These are phyloP conservation scores for Druon quercuslanigerum DNA, from an alignment of 1,140 invertebrate species.

Conservation along the genomic window DNA sequence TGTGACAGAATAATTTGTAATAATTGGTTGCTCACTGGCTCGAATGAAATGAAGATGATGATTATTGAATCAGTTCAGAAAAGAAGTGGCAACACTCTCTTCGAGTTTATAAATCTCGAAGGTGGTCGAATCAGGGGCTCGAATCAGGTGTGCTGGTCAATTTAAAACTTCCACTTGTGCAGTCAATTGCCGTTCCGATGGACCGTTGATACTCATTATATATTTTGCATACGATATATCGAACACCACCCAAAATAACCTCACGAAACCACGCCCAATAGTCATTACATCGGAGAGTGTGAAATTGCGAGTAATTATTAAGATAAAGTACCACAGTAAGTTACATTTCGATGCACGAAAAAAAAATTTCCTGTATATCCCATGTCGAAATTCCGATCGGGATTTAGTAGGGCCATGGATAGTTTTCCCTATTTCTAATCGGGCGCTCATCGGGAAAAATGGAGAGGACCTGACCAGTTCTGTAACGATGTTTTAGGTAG, in stretches of 20 bases:
- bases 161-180: constrained; percentile 5
- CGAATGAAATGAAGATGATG: constrained; percentile 38
- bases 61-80: constrained; percentile 47
- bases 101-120: not conserved
- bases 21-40: constrained; percentile 17
- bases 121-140: not conserved
- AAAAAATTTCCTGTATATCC: too few species aligned
- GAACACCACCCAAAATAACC: constrained; percentile 38
- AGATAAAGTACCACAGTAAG: constrained; percentile 43
- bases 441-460: too few species aligned
- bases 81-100: constrained; percentile 29
- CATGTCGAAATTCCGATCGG: too few species aligned
- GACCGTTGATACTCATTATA: constrained; percentile 30
- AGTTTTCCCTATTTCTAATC: too few species aligned
- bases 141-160: constrained; percentile 21
- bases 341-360: not conserved
- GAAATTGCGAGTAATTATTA: constrained; percentile 60
- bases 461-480: too few species aligned
- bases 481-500: too few species aligned
- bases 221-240: constrained; percentile 19
- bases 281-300: constrained; percentile 58
- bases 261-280: constrained; percentile 42
- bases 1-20: too few species aligned
- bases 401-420: too few species aligned
- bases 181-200: constrained; percentile 21